Evolutionary conservation across 2,888 invertebrate species (phyloP), one percentile per base, ranked within the genome.

Genomic region (Parascotia fuliginaria): DNA sequence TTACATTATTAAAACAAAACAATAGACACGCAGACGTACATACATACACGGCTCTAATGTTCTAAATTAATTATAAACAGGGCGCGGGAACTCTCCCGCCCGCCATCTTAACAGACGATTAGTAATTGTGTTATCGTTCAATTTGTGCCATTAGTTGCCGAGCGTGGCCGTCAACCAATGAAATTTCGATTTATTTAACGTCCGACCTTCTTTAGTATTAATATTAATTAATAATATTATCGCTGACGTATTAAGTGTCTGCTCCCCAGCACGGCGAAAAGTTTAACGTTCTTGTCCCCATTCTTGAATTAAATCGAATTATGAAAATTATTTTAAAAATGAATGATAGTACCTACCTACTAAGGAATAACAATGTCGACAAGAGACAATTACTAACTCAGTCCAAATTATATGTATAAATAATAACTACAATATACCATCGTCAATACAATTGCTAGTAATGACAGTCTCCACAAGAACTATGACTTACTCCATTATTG

Each of bases 1-100:
- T 58, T 63, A 57, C 56, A 59, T 65, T 73, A 75, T 77, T 73
- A 65, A 75, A 77, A 73, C 73, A 75, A 62, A 76, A 75, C 71
- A 75, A 67, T 65, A 70, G 70, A 66, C 55, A 60, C 49, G 55
- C 49, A 59, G 60, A 51, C 50, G 52, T 58, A 53, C 53, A 55
- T 60, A 50, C 56, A 63, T 57, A 56, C 56, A 49, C 55, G 42
- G 54, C 61, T 59, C 51, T 67, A 68, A 70, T 68, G 60, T 66
- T 64, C 61, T 65, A 71, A 75, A 77, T 73, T 66, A 73, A 77
- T 75, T 70, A 77, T 62, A 73, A 75, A 75, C 67, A 75, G 55
- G 49, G 65, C 60, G 58, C 56, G 60, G 59, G 58, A 67, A 60
- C 57, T 62, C 61, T 51, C 51, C 37, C 55, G 33, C 43, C 54